A percentile compares a stretch with the other conserved stretches of the same genome.
These are phyloP conservation scores for Peromyscus eremicus DNA, from an alignment of 2,797 vertebrate species.

Conservation along the genomic window DNA sequence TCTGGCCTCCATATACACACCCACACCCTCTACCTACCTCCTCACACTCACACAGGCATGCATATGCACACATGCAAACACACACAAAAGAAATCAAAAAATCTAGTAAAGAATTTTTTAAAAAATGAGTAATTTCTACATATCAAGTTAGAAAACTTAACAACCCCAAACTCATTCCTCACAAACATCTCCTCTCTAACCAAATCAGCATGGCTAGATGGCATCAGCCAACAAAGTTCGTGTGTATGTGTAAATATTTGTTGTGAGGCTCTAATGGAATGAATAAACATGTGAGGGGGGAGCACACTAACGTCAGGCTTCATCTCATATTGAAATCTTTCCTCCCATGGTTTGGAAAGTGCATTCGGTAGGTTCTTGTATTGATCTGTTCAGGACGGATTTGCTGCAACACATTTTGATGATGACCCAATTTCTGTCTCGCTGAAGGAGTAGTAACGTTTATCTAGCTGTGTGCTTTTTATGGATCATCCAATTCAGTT, in stretches of 20 bases:
- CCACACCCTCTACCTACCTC: not conserved
- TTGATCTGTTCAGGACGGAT: not conserved
- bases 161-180: slow-evolving; percentile 1
- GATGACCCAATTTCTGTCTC: slow-evolving; percentile 1
- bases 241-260: not conserved
- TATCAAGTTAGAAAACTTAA: not conserved
- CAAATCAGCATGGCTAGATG: not conserved
- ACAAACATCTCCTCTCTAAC: slow-evolving; percentile 19
- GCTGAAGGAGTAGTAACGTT: not conserved
- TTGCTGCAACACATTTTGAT: not conserved
- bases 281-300: not conserved
- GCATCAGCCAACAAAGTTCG: not conserved
- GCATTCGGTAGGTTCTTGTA: not conserved
- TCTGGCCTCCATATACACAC: too few relatives aligned
- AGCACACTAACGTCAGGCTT: not conserved
- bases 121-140: slow-evolving; percentile 21
- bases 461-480: not conserved
- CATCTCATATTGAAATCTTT: not conserved
- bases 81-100: not conserved
- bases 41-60: not conserved
- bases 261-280: not conserved
- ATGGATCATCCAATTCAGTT: not conserved
- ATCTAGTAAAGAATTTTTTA: not conserved
- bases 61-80: not conserved
- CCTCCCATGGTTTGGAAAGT: not conserved